Conservation (phyloP, 2,797 vertebrate genomes). For the Xenentodon cancila region DNA sequence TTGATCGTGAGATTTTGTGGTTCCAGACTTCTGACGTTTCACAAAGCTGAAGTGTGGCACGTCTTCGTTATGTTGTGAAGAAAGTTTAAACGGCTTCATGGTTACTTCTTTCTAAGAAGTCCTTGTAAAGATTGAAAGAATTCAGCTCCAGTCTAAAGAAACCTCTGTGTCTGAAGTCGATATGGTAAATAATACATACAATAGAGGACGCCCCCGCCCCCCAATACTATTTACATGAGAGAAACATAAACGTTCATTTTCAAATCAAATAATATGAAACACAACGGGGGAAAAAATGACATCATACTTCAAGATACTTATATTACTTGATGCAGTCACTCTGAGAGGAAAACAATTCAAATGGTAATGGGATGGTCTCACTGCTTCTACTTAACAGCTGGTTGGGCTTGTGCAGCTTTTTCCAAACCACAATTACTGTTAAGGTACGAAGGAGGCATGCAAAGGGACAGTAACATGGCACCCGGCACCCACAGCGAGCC, state of each 20-base stretch:
- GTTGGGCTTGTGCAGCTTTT: conserved; percentile 8
- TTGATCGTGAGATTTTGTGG: conserved; percentile 80
- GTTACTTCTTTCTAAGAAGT: not conserved
- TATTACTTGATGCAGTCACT: too few species aligned
- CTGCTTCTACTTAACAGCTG: not conserved
- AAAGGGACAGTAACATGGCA: conserved; percentile 46
- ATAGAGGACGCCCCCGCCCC: too few species aligned
- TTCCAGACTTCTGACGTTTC: conserved; percentile 68
- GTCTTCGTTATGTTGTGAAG: not conserved
- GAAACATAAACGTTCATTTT: too few species aligned
- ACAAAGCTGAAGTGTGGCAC: conserved; percentile 46
- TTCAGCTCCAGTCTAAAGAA: too few species aligned
- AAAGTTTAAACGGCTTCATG: not conserved
- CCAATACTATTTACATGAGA: too few species aligned
- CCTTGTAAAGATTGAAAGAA: not conserved
- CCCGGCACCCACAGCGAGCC: conserved; percentile 52
- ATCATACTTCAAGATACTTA: too few species aligned
- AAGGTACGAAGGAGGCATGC: conserved; percentile 36
- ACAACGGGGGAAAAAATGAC: too few species aligned
- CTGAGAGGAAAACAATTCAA: too few species aligned
- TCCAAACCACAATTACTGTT: not conserved
- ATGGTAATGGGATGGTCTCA: too few species aligned
- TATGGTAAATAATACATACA: too few species aligned
- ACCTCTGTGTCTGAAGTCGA: too few species aligned
- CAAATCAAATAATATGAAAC: too few species aligned